Percentiles rank a stretch among this genome's conserved stretches.
Evolutionary conservation across 2,797 vertebrate genomes (phyloP).

Genomic region (Chaetodon trifasciatus): DNA sequence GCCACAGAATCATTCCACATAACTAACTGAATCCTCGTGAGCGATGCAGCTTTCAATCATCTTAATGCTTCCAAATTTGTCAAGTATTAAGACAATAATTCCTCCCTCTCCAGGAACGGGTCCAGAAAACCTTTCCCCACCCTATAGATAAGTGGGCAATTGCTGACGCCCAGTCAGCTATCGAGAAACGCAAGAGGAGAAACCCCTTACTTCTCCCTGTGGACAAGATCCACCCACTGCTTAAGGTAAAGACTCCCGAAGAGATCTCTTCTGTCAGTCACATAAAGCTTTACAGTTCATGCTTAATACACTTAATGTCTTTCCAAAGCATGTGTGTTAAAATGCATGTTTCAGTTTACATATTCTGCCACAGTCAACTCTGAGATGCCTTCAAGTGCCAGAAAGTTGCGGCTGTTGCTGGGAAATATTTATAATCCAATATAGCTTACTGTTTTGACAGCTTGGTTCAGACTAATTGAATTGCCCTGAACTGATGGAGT

Average conservation of each 20-base stretch:
- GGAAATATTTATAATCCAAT: constrained; percentile 33
- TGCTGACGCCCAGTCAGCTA: constrained; percentile 95
- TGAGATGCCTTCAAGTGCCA: background rate
- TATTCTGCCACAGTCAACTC: background rate
- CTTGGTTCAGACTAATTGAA: constrained; percentile 28
- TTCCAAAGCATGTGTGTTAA: background rate
- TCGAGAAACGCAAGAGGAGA: constrained; percentile 95
- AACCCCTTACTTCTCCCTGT: constrained; percentile 96
- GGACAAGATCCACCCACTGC: constrained; percentile 97
- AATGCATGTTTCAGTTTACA: background rate
- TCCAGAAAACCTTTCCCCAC: constrained; percentile 99
- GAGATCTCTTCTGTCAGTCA: too few species aligned
- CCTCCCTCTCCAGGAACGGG: constrained; percentile 89
- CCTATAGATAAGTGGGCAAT: constrained; percentile 99
- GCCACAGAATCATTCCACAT: background rate
- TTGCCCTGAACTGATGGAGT: constrained; percentile 2
- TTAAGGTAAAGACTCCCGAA: constrained; percentile 88
- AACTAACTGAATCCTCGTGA: background rate
- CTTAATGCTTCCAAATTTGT: background rate
- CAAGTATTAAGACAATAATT: background rate
- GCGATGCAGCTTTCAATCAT: constrained; percentile 2
- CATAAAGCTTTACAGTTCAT: background rate
- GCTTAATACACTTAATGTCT: background rate
- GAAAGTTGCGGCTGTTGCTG: background rate
- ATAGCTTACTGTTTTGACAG: constrained; percentile 31